A percentile compares a stretch with the other conserved stretches of the same genome.
Evolutionary conservation across 1,140 invertebrate species (phyloP).

Genomic region (Zeugodacus cucurbitae): DNA sequence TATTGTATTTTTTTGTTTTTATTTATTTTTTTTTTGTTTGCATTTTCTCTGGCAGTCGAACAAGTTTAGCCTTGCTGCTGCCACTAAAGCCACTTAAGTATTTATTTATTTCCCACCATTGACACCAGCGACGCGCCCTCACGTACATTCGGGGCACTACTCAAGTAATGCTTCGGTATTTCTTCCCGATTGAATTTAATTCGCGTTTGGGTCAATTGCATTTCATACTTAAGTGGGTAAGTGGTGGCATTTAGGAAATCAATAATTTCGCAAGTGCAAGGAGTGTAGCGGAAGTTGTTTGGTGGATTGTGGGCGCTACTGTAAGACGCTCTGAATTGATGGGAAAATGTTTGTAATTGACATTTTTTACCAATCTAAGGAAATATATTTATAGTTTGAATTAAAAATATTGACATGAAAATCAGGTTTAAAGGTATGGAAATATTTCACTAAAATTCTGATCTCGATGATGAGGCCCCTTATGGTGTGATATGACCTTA

Average conservation of each 20-base stretch:
- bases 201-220: not conserved
- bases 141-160: slow-evolving; percentile 1
- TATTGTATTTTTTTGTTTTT: too few species aligned
- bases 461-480: too few species aligned
- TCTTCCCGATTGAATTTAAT: slow-evolving; percentile 1
- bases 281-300: not conserved
- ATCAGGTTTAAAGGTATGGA: too few species aligned
- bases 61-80: not conserved
- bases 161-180: not conserved
- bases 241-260: not conserved
- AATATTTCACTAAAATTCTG: too few species aligned
- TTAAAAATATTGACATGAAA: too few species aligned
- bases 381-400: too few species aligned
- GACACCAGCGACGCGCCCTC: slow-evolving; percentile 28
- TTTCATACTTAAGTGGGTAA: not conserved
- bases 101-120: slow-evolving; percentile 7
- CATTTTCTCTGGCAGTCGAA: not conserved
- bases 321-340: too few species aligned
- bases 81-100: too few species aligned
- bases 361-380: too few species aligned
- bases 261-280: not conserved
- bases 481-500: too few species aligned
- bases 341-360: too few species aligned
- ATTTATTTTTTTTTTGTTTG: not conserved
- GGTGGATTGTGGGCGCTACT: too few species aligned